Evolutionary conservation across 2,113 vertebrate species (phyloP), one percentile per base, ranked within the genome.

Genomic region (Pluvialis apricaria): DNA sequence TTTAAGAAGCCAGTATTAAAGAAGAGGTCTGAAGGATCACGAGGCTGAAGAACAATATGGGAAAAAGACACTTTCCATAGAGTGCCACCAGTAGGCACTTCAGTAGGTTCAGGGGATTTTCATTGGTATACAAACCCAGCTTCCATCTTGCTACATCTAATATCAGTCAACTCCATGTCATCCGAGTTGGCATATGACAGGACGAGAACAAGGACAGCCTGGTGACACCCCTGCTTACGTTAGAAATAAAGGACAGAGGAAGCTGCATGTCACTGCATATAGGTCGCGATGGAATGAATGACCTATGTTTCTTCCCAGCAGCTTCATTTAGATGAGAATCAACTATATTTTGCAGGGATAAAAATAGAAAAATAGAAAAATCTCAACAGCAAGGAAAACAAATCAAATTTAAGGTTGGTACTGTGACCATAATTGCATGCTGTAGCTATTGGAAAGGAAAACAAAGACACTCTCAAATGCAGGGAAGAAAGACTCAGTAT

Each of bases 101-200:
- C 45, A 24, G 22, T 38, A 65, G 65, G 0, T 54, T 54, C 36
- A 10, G 51, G 44, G n/a, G 28, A 52, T 49, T 90, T 76, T 80
- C 26, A 80, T 73, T 62, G 66, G 45, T 58, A 62, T 24, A 95
- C 75, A 54, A 73, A 82, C 62, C 57, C 21, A 70, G 90, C 71
- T 86, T 94, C 90, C 85, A 82, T 88, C 90, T 93, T 94, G 87
- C 96, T 93, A 10, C 82, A 54, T 76, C 85, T 83, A 61, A 7
- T 65, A 85, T 83, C 90, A 95, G 82, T 92, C 96, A 93, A 77
- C 82, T 94, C 91, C 62, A 34, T 65, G 77, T 88, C 92, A 97
- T 90, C 69, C 38, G 81, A 75, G 72, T n/a, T 96, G 94, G 92
- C 94, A 71, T 51, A 73, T 66, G 93, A 93, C 93, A 80, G 87